Percentiles rank a stretch among this genome's conserved stretches.
phyloP scores from a whole-genome alignment of 2,797 vertebrate species.

The Chelon auratus region DNA sequence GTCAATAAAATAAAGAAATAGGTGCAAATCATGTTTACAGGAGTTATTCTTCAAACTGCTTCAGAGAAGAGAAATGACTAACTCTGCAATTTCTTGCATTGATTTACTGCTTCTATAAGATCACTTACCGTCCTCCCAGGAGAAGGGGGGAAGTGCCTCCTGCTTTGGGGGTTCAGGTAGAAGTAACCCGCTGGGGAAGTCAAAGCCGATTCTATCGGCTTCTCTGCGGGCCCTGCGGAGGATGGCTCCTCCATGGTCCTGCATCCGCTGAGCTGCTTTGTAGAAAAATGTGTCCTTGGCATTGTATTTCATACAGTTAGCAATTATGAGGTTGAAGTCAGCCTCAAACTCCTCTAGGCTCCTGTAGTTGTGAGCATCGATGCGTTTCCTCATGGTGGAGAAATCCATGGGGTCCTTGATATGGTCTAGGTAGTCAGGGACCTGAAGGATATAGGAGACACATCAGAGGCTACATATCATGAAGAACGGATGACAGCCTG shows the following conservation, averaged over 20 bases:
- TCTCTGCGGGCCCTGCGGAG: constrained; percentile 92
- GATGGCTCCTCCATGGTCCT: constrained; percentile 93
- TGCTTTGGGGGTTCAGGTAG: constrained; percentile 87
- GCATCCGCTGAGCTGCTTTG: constrained; percentile 91
- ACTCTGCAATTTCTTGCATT: not conserved
- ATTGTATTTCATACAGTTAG: constrained; percentile 98
- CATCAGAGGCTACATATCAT: not conserved
- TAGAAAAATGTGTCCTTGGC: constrained; percentile 97
- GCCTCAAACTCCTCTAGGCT: constrained; percentile 93
- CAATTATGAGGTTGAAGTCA: constrained; percentile 95
- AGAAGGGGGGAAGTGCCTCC: constrained; percentile 86
- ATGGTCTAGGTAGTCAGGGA: constrained; percentile 96
- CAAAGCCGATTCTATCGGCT: constrained; percentile 90
- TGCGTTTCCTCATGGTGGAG: constrained; percentile 92
- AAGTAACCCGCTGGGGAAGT: constrained; percentile 92
- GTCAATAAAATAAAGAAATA: too few relatives aligned
- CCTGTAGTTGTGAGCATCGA: constrained; percentile 90
- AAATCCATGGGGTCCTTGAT: constrained; percentile 97
- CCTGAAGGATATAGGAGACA: constrained; percentile 78
- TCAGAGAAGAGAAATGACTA: not conserved
- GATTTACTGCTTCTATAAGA: not conserved
- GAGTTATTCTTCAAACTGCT: not conserved
- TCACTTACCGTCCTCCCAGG: constrained; percentile 94
- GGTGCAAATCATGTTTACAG: too few relatives aligned
- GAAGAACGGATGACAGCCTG: not conserved